Percentiles rank a stretch among this genome's conserved stretches.
Evolutionary conservation across 2,888 invertebrate genomes (phyloP).

Genomic region (Acronicta aceris): DNA sequence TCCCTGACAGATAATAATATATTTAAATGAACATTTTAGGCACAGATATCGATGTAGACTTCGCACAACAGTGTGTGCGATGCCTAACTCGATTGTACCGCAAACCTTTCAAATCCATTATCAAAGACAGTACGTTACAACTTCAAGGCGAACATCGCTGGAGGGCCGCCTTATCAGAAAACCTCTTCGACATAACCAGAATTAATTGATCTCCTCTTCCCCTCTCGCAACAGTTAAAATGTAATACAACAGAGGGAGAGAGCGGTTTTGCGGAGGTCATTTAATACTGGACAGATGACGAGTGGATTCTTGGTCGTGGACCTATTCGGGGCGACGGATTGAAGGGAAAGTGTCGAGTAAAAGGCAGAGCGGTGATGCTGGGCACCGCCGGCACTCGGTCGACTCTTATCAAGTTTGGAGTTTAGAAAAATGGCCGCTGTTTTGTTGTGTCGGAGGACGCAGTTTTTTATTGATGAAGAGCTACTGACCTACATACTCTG

Average conservation of each 20-base stretch:
- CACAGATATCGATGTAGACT: conserved; percentile 12
- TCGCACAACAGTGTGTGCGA: conserved; percentile 36
- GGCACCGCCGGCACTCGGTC: conserved; percentile 33
- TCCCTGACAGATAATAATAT: too few species aligned
- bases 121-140: conserved; percentile 69
- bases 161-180: conserved; percentile 66
- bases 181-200: conserved; percentile 57
- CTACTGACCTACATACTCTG: conserved; percentile 1
- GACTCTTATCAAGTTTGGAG: conserved; percentile 46
- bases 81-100: conserved; percentile 53
- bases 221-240: conserved; percentile 32
- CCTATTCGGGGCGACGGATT: conserved; percentile 54
- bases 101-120: conserved; percentile 68
- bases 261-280: conserved; percentile 50
- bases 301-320: conserved; percentile 57
- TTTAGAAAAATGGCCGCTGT: conserved; percentile 52
- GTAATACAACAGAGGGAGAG: conserved; percentile 16
- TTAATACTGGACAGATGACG: conserved; percentile 51
- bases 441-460: conserved; percentile 33
- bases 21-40: conserved; percentile 9
- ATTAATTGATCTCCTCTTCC: conserved; percentile 56
- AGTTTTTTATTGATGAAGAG: conserved; percentile 22
- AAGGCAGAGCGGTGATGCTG: conserved; percentile 50
- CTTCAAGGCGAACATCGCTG: conserved; percentile 64
- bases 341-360: conserved; percentile 57